Conservation (phyloP, 2,888 invertebrate species). For the Acleris literana region DNA sequence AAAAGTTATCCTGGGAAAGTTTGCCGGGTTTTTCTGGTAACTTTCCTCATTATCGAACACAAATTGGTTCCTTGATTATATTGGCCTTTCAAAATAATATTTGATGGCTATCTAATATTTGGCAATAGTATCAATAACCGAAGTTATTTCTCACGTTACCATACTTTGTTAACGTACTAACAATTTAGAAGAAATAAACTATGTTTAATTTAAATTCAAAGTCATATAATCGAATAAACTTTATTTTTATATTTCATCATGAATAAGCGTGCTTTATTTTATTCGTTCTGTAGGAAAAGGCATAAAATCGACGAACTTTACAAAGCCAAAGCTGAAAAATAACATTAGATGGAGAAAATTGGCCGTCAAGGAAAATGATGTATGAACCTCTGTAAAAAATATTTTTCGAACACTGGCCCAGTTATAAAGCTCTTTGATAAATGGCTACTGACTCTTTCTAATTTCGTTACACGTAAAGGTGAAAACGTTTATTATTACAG, state of each 20-base stretch:
- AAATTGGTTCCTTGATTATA: too few relatives aligned
- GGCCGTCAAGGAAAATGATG: constrained; percentile 72
- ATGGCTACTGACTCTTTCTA: constrained; percentile 51
- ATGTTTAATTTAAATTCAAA: not conserved
- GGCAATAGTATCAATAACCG: too few relatives aligned
- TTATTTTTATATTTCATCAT: too few relatives aligned
- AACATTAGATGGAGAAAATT: constrained; percentile 66
- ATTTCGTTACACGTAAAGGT: constrained; percentile 28
- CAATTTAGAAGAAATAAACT: not conserved
- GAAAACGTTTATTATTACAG: constrained; percentile 3
- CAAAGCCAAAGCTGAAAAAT: constrained; percentile 48
- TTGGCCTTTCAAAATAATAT: too few relatives aligned
- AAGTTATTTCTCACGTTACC: too few relatives aligned
- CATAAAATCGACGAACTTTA: constrained; percentile 17
- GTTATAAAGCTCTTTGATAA: constrained; percentile 62
- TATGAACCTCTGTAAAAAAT: constrained; percentile 62
- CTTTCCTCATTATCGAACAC: too few relatives aligned
- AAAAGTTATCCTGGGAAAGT: not conserved
- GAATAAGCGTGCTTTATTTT: not conserved
- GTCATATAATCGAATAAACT: not conserved
- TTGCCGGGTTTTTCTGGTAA: too few relatives aligned
- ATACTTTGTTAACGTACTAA: too few relatives aligned
- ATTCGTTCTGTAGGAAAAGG: constrained; percentile 20
- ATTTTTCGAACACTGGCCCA: constrained; percentile 57
- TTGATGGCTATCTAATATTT: too few relatives aligned